Evolutionary conservation across 2,888 invertebrate genomes (phyloP).

Genomic region (Helicoverpa assulta): DNA sequence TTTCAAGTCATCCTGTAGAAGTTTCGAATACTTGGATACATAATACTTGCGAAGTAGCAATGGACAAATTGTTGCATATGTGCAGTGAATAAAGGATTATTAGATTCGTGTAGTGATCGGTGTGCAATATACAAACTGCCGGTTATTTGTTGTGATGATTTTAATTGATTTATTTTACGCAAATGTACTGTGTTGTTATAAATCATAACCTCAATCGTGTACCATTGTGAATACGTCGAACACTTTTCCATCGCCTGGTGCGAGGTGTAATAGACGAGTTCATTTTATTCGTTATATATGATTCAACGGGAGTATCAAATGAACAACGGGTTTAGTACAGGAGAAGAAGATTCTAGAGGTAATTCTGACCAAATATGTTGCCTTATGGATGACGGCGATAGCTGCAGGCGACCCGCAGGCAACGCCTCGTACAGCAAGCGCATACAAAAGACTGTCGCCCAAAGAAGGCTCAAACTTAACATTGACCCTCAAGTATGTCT

Average conservation of each 20-base stretch:
- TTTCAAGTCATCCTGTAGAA: conserved; percentile 28
- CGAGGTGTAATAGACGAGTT: conserved; percentile 78
- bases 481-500: conserved; percentile 92
- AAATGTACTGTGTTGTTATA: conserved; percentile 81
- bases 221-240: conserved; percentile 85
- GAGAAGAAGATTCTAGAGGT: conserved; percentile 97
- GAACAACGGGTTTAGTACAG: conserved; percentile 97
- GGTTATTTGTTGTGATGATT: conserved; percentile 70
- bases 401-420: conserved; percentile 96
- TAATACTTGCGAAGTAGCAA: conserved; percentile 67
- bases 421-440: conserved; percentile 99
- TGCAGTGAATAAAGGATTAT: conserved; percentile 76
- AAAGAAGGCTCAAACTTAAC: conserved; percentile 96
- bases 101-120: conserved; percentile 58
- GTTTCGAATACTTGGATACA: conserved; percentile 30
- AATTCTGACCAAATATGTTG: conserved; percentile 97
- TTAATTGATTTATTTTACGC: conserved; percentile 69
- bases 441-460: conserved; percentile 98
- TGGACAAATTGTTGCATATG: conserved; percentile 76
- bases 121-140: conserved; percentile 63
- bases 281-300: conserved; percentile 86
- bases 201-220: conserved; percentile 85
- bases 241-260: conserved; percentile 77
- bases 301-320: conserved; percentile 90
- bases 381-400: conserved; percentile 96